Percentiles rank a stretch among this genome's conserved stretches.
Conservation (phyloP, 2,888 invertebrate genomes). For the Darwinula stevensoni region DNA sequence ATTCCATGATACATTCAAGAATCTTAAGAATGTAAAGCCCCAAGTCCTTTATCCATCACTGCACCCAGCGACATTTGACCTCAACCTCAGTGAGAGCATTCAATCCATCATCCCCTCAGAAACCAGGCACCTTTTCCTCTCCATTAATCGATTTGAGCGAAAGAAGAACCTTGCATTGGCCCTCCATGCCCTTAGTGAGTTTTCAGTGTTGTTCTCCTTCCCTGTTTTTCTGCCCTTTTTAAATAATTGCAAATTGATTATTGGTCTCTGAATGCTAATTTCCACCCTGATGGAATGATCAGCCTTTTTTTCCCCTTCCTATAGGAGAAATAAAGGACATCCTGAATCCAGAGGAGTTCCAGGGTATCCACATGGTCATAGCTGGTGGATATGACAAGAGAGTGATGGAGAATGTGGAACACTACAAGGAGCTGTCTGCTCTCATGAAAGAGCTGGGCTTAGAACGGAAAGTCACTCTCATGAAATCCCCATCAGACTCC, state of each 20-base stretch:
- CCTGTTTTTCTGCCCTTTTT: too few relatives aligned
- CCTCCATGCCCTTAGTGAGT: conserved; percentile 38
- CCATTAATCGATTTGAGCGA: conserved; percentile 85
- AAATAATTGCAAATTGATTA: too few relatives aligned
- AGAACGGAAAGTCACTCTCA: conserved; percentile 40
- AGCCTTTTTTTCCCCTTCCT: too few relatives aligned
- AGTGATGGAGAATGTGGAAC: conserved; percentile 55
- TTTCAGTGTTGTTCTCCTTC: too few relatives aligned
- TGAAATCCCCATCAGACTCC: conserved; percentile 58
- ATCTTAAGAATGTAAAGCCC: conserved; percentile 31
- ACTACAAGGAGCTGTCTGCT: conserved; percentile 40
- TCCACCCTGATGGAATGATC: too few relatives aligned
- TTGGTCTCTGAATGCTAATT: too few relatives aligned
- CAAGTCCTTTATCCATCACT: conserved; percentile 82
- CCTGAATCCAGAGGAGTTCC: conserved; percentile 6
- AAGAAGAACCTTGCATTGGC: conserved; percentile 83
- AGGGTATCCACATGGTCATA: conserved; percentile 42
- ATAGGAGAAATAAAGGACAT: too few relatives aligned
- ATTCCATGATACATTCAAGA: conserved; percentile 53
- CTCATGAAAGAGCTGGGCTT: conserved; percentile 32
- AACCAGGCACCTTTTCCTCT: conserved; percentile 33
- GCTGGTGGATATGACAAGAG: conserved; percentile 88
- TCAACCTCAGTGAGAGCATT: conserved; percentile 21
- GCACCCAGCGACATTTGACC: conserved; percentile 40
- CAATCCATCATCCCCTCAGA: conserved; percentile 13